Evolutionary conservation across 2,888 invertebrate genomes (phyloP), one percentile per base, ranked within the genome.

Genomic region (Ochropacha duplaris): DNA sequence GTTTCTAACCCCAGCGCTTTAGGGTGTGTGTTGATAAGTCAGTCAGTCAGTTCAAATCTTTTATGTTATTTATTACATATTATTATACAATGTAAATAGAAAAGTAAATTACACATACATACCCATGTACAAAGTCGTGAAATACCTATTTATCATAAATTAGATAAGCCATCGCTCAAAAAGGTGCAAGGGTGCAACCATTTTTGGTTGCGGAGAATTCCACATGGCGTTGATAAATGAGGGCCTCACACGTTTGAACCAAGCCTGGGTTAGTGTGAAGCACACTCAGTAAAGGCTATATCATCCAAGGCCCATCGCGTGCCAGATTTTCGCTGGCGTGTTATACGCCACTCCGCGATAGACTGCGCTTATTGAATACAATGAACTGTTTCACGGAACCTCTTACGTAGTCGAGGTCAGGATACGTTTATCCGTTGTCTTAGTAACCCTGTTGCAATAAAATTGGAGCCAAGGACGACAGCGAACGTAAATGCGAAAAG

Each of bases 391-490:
- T 57, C 58, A 56, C 61, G 57, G 19, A 44, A 44, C 16, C 39
- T 36, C 39, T 56, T 64, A 64, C 63, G 68, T 57, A 39, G 64
- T 64, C 74, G 73, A 81, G 82, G 82, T 78, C 80, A 74, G 69
- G 79, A 68, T 68, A 65, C 69, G 78, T 78, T 81, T 68, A 69
- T 62, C 59, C 61, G 83, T 83, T 54, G 80, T 72, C 83, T 72
- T 79, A 83, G 83, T 65, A 68, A 83, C 81, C 65, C 52, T 61
- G 31, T 54, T 62, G 57, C 62, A 63, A 62, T 54, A 66, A 64
- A 68, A 68, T 69, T 56, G 62, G 60, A 54, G 58, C 56, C 73
- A 79, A 76, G 77, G 80, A 65, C 71, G 55, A 16, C 50, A 52
- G 16, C 22, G 19, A 16, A 26, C 31, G 31, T 3, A 12, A 34